Conservation (phyloP, 2,888 invertebrate genomes). For the Xestia ashworthii region DNA sequence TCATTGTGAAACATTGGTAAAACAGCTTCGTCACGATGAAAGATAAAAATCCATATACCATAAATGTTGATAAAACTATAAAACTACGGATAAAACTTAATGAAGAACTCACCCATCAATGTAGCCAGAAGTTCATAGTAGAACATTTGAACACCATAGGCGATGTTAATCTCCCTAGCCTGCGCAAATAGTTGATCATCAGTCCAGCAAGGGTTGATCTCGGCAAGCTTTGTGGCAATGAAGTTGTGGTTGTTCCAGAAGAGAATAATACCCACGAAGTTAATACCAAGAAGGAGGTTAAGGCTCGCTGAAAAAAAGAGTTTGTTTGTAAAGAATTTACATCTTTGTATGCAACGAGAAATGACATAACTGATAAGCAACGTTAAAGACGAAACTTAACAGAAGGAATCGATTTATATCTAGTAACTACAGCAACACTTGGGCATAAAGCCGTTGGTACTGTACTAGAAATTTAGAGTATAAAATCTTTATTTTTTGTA, state of each 20-base stretch:
- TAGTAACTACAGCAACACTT: background rate
- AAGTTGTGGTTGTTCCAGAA: constrained; percentile 75
- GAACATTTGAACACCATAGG: constrained; percentile 69
- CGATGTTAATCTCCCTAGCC: constrained; percentile 76
- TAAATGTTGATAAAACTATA: background rate
- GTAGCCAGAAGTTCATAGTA: constrained; percentile 71
- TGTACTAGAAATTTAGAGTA: background rate
- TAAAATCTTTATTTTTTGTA: background rate
- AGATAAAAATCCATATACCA: background rate
- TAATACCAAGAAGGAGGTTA: constrained; percentile 40
- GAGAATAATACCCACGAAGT: constrained; percentile 64
- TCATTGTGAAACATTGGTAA: background rate
- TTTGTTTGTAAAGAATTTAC: background rate
- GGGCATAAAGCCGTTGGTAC: background rate
- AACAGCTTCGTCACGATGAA: background rate
- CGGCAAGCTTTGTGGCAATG: constrained; percentile 67
- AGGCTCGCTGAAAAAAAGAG: constrained; percentile 45
- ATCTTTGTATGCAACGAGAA: background rate
- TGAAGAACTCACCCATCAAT: constrained; percentile 68
- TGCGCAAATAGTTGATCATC: constrained; percentile 73
- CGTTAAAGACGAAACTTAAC: background rate
- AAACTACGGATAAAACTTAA: background rate
- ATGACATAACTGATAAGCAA: background rate
- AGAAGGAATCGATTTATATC: background rate
- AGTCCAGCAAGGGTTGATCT: constrained; percentile 75